A percentile compares a stretch with the other conserved stretches of the same genome.
Evolutionary conservation across 1,140 invertebrate species (phyloP).

Genomic region (Drosophila oshimai): DNA sequence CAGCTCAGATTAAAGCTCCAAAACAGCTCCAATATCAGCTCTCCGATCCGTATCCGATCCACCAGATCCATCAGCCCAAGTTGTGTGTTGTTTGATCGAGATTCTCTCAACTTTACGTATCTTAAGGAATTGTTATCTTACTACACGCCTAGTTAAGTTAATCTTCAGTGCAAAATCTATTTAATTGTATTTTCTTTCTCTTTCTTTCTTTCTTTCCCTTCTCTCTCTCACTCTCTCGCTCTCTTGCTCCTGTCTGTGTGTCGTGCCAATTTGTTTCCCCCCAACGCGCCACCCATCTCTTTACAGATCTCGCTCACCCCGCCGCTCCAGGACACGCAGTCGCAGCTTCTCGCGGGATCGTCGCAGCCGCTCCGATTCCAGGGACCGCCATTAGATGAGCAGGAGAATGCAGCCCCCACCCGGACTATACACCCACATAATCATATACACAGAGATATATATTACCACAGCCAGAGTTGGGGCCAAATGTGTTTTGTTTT

Average conservation of each 20-base stretch:
- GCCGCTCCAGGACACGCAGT: conserved; percentile 83
- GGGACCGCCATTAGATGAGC: conserved; percentile 83
- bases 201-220: conserved; percentile 8
- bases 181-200: conserved; percentile 70
- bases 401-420: neutral
- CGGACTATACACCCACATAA: conserved; percentile 16
- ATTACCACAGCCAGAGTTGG: conserved; percentile 11
- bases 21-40: conserved; percentile 35
- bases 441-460: conserved; percentile 6
- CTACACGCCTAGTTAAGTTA: conserved; percentile 15
- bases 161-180: conserved; percentile 50
- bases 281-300: conserved; percentile 36
- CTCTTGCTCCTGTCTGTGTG: conserved; percentile 14
- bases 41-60: conserved; percentile 42
- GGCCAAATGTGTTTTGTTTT: conserved; percentile 4
- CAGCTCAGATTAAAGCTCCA: conserved; percentile 25
- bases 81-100: conserved; percentile 50
- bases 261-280: conserved; percentile 4
- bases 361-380: conserved; percentile 84
- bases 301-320: conserved; percentile 84
- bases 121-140: conserved; percentile 33
- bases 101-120: conserved; percentile 36
- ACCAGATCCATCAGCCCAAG: conserved; percentile 34
- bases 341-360: conserved; percentile 83
- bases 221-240: neutral